Evolutionary conservation across 2,113 vertebrate genomes (phyloP).

Genomic region (Pristiophorus japonicus): DNA sequence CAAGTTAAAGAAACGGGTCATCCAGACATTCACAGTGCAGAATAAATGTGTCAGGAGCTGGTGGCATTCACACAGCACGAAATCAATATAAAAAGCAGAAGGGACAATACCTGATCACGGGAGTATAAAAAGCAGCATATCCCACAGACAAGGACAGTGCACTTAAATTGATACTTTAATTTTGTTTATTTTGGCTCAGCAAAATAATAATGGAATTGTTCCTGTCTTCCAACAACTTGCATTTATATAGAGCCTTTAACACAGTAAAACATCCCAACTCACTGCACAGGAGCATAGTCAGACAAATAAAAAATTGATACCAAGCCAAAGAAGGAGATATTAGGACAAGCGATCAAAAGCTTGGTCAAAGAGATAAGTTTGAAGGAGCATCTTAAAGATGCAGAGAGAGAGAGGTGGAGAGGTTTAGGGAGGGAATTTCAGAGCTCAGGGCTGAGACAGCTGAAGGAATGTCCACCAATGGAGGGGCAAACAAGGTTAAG

Average conservation of each 20-base stretch:
- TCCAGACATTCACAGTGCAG: not conserved
- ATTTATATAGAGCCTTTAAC: not conserved
- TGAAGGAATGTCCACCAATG: not conserved
- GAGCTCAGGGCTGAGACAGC: not conserved
- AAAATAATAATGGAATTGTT: not conserved
- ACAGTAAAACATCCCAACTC: not conserved
- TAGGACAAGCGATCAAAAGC: not conserved
- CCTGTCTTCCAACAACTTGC: not conserved
- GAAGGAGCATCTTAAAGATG: not conserved
- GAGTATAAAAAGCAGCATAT: not conserved
- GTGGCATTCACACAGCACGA: not conserved
- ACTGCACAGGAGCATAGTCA: not conserved
- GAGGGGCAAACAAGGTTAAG: not conserved
- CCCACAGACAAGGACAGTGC: not conserved
- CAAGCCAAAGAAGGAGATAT: not conserved
- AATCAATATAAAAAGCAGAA: not conserved
- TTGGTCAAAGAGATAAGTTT: not conserved
- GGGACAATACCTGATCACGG: not conserved
- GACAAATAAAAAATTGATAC: not conserved
- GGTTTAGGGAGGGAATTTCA: not conserved
- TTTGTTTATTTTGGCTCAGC: not conserved
- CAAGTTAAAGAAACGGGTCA: not conserved
- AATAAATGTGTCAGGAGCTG: not conserved
- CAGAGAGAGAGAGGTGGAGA: too few relatives aligned
- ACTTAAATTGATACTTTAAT: not conserved